Base-by-base conservation (phyloP, 2,888 invertebrate genomes). In the Drosophila conformis region DNA sequence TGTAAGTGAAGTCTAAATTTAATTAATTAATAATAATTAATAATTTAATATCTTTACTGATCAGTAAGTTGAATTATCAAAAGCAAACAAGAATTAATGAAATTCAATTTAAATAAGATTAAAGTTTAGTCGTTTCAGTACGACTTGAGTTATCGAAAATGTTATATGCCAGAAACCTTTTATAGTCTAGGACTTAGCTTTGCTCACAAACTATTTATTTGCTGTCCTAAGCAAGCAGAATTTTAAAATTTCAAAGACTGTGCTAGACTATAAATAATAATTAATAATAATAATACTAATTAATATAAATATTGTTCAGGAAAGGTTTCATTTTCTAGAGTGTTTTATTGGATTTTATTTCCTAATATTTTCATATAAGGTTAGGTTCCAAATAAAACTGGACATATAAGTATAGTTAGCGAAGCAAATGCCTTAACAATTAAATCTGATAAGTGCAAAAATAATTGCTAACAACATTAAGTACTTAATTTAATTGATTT, bases 141-240 rank as follows among this genome's bases (percentile, higher is more conserved):
- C 2, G 42, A 21, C 5, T 5, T 40, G n/a, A 21, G 21, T 13
- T 7, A 0, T 1, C 1, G 0, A 0, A 42, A 42, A 6, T 21
- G 11, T n/a, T 6, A 15, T 35, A 13, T 35, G 35, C 13, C 13
- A 15, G 35, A 36, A 36, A 15, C 15, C 2, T 6, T 15, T 36
- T 21, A 6, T 13, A 0, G 13, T 1, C 21, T 11, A 6, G 1
- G 11, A 13, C 6, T 13, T 21, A 21, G 1, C 21, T 1, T 21
- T 13, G 13, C 1, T 13, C 13, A 13, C 1, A 6, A 42, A 42
- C 11, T 13, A 42, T 21, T 42, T 21, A 21, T 0, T n/a, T 2
- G 4, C 4, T 10, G n/a, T n/a, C 1, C 4, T 4, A n/a, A 10
- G 0, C 2, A n/a, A n/a, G 1, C 11, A 1, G 3, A 21, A 2